Evolutionary conservation across 2,797 vertebrate genomes (phyloP).

Genomic region (Dallia pectoralis): DNA sequence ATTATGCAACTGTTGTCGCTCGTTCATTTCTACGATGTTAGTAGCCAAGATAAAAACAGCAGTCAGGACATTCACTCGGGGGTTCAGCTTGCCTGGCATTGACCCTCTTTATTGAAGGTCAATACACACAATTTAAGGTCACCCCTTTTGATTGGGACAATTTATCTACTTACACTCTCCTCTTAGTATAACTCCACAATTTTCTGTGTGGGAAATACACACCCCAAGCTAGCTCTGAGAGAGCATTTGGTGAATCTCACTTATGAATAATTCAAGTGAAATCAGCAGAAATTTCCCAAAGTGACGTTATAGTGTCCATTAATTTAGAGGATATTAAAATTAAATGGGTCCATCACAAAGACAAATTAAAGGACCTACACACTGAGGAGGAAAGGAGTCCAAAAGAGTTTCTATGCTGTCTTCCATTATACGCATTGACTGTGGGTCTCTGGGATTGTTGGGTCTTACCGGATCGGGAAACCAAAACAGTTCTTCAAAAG

Average conservation of each 20-base stretch:
- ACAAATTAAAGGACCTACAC: neutral
- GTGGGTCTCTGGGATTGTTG: too few relatives aligned
- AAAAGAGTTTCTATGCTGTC: too few relatives aligned
- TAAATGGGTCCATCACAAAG: constrained; percentile 80
- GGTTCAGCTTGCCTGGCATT: constrained; percentile 74
- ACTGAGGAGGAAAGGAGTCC: too few relatives aligned
- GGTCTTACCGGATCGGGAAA: too few relatives aligned
- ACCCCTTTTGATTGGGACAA: constrained; percentile 87
- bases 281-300: constrained; percentile 87
- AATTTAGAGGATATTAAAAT: constrained; percentile 75
- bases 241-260: constrained; percentile 90
- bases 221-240: constrained; percentile 82
- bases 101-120: constrained; percentile 84
- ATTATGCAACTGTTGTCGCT: neutral
- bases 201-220: constrained; percentile 82
- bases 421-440: too few relatives aligned
- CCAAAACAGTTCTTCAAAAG: too few relatives aligned
- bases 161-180: constrained; percentile 89
- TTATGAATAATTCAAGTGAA: constrained; percentile 96
- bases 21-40: constrained; percentile 15
- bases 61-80: constrained; percentile 44
- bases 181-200: constrained; percentile 80
- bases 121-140: constrained; percentile 91
- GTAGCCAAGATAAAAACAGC: too few relatives aligned
- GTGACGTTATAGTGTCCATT: constrained; percentile 79